Conservation (phyloP, 2,888 invertebrate genomes). For the Drosophila parthenogenetica region DNA sequence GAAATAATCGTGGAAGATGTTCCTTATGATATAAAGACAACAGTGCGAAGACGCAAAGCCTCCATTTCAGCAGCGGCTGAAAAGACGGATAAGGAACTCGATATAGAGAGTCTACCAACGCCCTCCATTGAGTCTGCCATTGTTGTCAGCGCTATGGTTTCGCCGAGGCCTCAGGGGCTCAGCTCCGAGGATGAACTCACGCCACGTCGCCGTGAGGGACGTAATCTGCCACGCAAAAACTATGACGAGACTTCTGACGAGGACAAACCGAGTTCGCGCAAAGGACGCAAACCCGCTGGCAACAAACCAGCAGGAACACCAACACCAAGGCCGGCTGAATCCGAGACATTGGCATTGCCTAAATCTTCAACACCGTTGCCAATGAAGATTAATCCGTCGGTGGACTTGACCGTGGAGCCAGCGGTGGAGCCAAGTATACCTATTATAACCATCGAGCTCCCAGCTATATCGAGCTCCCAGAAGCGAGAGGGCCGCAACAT, state of each 20-base stretch:
- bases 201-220: constrained; percentile 66
- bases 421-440: constrained; percentile 24
- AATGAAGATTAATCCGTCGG: not conserved
- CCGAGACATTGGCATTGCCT: constrained; percentile 1
- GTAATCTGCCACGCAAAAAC: constrained; percentile 66
- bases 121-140: not conserved
- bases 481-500: constrained; percentile 68
- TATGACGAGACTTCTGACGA: constrained; percentile 63
- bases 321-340: constrained; percentile 13
- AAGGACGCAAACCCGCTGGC: constrained; percentile 43
- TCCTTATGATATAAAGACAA: constrained; percentile 35
- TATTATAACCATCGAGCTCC: not conserved
- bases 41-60: constrained; percentile 37
- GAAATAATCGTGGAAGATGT: constrained; percentile 26
- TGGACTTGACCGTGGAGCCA: constrained; percentile 13
- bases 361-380: constrained; percentile 28
- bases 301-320: constrained; percentile 23
- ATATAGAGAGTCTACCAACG: constrained; percentile 16
- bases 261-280: constrained; percentile 42
- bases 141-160: not conserved
- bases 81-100: not conserved
- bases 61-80: constrained; percentile 20
- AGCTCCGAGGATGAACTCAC: constrained; percentile 55
- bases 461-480: constrained; percentile 36
- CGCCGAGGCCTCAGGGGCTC: constrained; percentile 14